Evolutionary conservation across 2,888 invertebrate genomes (phyloP), one percentile per base, ranked within the genome.

Genomic region (Portevinia maculata): DNA sequence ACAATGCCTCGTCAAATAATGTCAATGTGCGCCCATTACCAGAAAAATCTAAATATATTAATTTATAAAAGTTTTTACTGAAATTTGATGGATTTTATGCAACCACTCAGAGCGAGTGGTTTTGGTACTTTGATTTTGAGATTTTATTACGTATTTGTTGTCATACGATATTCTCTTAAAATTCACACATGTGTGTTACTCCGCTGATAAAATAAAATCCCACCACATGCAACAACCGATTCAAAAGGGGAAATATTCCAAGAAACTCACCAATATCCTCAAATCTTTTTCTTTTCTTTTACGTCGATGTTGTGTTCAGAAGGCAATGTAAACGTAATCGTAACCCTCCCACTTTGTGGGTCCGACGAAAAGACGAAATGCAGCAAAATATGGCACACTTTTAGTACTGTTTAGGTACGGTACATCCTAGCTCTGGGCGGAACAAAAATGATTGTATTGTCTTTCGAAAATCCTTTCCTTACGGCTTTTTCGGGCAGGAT

Each of bases 151-250:
- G 57, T 65, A 32, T 55, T 46, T n/a, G 9, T 46, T 32, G 30
- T 73, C 28, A 19, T 55, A 0, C 0, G n/a, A 37, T 8, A 30
- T 15, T 17, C 30, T 39, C 73, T 64, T 64, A 48, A 4, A 48
- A 41, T 21, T 2, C 3, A 15, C n/a, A n/a, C n/a, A 0, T 44
- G 46, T 67, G 59, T 48, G 1, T 15, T 15, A 28, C 37, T 19
- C 1, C 11, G 46, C 52, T 59, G 44, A 65, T 7, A 6, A 5
- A 48, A 15, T 53, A 62, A 76, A 44, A 46, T 55, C 75, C 69
- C 60, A 62, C 6, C 60, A 24, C 8, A 30, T 62, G n/a, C 30
- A 4, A 1, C 9, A 60, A 69, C 76, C 76, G 15, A n/a, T 32
- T 37, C 24, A 59, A 46, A 9, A 13, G 8, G 24, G 9, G 2